These are phyloP conservation scores for Bufo gargarizans DNA, from an alignment of 2,113 vertebrate genomes.

Conservation along the genomic window DNA sequence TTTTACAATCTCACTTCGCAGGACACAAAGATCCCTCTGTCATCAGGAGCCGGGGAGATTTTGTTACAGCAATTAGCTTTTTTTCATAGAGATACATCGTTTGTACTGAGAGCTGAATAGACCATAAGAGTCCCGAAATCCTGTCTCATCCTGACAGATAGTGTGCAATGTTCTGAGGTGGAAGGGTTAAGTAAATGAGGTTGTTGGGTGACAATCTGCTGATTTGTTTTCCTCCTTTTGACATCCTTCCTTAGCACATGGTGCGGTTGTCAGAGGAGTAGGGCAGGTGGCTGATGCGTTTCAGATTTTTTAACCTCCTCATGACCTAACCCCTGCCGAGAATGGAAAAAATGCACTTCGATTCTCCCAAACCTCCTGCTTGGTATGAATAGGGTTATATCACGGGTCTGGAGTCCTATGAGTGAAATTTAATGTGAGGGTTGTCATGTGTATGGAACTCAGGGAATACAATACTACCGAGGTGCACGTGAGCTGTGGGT, in stretches of 20 bases:
- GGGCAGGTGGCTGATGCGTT: slow-evolving; percentile 55
- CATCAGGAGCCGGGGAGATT: neutral
- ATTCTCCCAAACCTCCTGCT: slow-evolving; percentile 23
- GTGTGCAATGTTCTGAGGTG: slow-evolving; percentile 32
- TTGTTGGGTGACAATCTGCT: slow-evolving; percentile 50
- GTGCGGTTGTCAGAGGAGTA: slow-evolving; percentile 39
- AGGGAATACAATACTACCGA: neutral
- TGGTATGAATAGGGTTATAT: slow-evolving; percentile 35
- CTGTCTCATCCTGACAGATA: slow-evolving; percentile 28
- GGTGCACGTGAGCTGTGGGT: neutral
- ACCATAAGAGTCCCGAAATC: neutral
- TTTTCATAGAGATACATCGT: neutral
- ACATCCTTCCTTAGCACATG: slow-evolving; percentile 55
- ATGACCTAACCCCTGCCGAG: slow-evolving; percentile 52
- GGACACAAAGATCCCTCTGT: neutral
- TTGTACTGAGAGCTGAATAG: slow-evolving; percentile 1
- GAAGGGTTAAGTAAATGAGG: slow-evolving; percentile 54
- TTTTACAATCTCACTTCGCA: neutral
- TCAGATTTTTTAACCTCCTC: slow-evolving; percentile 53
- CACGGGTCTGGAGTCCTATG: neutral
- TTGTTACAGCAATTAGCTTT: neutral
- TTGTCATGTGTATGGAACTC: slow-evolving; percentile 8
- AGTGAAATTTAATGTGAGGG: slow-evolving; percentile 17
- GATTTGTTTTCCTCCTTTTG: slow-evolving; percentile 39
- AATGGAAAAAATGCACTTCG: slow-evolving; percentile 50